Conservation (phyloP, 1,140 invertebrate species). For the Temnothorax longispinosus region DNA sequence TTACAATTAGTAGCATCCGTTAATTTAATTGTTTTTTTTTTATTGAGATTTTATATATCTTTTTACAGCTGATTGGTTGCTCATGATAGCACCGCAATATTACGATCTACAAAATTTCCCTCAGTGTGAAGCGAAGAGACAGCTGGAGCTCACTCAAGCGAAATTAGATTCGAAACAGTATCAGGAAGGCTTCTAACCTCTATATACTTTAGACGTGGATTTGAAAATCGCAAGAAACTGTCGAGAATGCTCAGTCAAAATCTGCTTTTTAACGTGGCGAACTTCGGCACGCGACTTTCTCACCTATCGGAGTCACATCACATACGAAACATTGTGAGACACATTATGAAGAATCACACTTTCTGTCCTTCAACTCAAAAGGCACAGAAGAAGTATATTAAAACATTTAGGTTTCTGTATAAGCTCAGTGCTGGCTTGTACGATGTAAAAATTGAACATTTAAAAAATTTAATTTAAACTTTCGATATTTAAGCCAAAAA, state of each 20-base stretch:
- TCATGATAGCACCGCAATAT: conserved; percentile 98
- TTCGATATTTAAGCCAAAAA: conserved; percentile 31
- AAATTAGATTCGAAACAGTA: conserved; percentile 94
- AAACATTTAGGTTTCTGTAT: conserved; percentile 64
- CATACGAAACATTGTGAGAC: conserved; percentile 41
- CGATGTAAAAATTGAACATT: conserved; percentile 57
- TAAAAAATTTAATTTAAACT: conserved; percentile 18
- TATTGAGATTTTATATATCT: conserved; percentile 54
- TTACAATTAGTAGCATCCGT: conserved; percentile 13
- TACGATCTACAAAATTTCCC: conserved; percentile 99
- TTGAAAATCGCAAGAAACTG: conserved; percentile 66
- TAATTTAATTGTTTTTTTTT: conserved; percentile 4
- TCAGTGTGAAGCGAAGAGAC: conserved; percentile 97
- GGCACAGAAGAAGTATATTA: conserved; percentile 47
- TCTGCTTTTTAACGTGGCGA: conserved; percentile 42
- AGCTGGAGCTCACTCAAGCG: conserved; percentile 94
- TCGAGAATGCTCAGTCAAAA: conserved; percentile 65
- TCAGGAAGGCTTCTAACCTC: conserved; percentile 93
- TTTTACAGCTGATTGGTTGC: conserved; percentile 95
- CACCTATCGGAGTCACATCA: conserved; percentile 56
- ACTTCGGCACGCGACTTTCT: conserved; percentile 37
- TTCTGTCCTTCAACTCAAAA: conserved; percentile 48
- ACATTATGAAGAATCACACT: conserved; percentile 19
- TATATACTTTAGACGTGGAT: conserved; percentile 73
- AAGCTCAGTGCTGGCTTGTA: conserved; percentile 48